Evolutionary conservation across 2,888 invertebrate genomes (phyloP), one percentile per base, ranked within the genome.

Genomic region (Ashinkailepas kermadecensis): DNA sequence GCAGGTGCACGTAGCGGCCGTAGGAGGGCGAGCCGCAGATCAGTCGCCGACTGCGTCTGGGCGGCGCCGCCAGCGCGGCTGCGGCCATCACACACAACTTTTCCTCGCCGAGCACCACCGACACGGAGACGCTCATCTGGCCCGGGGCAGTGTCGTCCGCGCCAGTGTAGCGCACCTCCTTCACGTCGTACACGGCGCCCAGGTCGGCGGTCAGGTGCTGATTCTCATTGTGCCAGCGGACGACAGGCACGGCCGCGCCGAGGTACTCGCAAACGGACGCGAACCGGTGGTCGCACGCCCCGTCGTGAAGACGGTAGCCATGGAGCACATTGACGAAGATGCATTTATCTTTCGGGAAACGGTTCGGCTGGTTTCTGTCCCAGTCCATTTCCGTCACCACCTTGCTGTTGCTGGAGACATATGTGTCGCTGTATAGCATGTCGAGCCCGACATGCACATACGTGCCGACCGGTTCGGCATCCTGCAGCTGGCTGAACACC

Each of bases 1-100:
- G 25, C 67, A 67, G 67, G 67, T 25, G 67, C 12, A 67, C 67
- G 67, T 67, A 67, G 67, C 67, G 67, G 25, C 25, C 67, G 67
- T 25, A 67, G 25, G 25, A 13, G 25, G 25, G 25, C 25, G 3
- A 13, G 11, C 13, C 25, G 25, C 67, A 67, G 67, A n/a, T n/a
- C 9, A 67, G 67, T 25, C 25, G 67, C 9, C 67, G 67, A 12
- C 12, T 12, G 0, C 25, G 67, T 2, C 25, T 25, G 13, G 4
- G 67, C 3, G 67, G 67, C 67, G 67, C 67, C 12, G 67, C 67
- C 25, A 23, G 12, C 25, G 3, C 23, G 25, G 25, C n/a, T 6
- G 11, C 4, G 1, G 25, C 23, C 12, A 0, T 13, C n/a, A 13
- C 25, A 25, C 67, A 67, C 12, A 0, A 0, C 67, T 25, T 67